Conservation (phyloP, 1,140 invertebrate genomes). For the Brachionus rotundiformis region DNA sequence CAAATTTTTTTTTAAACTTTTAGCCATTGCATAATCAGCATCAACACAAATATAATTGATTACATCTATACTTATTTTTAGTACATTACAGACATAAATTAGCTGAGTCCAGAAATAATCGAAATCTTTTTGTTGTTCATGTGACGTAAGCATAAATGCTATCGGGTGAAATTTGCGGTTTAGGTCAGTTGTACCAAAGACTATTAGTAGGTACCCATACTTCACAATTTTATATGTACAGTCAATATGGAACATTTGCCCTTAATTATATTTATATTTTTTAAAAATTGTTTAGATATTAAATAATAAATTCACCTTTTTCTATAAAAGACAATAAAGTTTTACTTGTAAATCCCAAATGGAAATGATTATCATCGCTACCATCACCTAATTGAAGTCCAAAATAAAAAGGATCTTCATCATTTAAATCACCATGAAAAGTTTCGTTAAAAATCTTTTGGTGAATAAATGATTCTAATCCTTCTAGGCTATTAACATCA, state of each 20-base stretch:
- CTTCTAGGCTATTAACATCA: not conserved
- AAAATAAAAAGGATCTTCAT: not conserved
- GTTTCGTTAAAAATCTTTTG: not conserved
- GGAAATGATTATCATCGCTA: not conserved
- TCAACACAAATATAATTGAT: too few species aligned
- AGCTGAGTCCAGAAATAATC: too few species aligned
- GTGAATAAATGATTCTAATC: not conserved
- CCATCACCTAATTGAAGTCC: not conserved
- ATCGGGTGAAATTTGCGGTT: not conserved
- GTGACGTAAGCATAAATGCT: not conserved
- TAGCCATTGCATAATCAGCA: too few species aligned
- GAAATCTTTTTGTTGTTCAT: not conserved
- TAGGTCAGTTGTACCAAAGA: not conserved
- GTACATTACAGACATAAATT: too few species aligned
- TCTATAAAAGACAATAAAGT: not conserved
- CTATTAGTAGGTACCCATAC: not conserved
- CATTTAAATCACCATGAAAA: not conserved
- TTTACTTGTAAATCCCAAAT: not conserved
- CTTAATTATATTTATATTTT: too few species aligned
- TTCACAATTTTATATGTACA: not conserved
- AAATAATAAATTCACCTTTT: not conserved
- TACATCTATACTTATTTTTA: too few species aligned
- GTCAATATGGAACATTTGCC: not conserved
- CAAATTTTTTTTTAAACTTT: too few species aligned
- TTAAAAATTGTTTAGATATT: too few species aligned